phyloP scores from a whole-genome alignment of 2,797 vertebrate genomes.

The Phataginus tricuspis region DNA sequence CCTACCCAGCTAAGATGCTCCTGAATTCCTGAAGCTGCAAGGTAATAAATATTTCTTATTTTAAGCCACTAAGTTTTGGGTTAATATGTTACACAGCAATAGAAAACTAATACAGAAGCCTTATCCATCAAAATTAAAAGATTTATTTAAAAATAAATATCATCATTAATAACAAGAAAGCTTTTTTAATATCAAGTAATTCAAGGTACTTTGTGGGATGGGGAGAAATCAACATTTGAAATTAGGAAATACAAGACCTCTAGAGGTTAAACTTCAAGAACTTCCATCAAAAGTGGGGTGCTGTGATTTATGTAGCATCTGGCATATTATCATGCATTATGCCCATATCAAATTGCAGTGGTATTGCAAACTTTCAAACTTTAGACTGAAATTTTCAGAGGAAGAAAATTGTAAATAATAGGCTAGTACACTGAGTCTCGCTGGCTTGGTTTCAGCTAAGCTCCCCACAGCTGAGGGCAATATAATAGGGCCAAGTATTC shows the following conservation, averaged over 20 bases:
- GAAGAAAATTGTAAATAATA: not conserved
- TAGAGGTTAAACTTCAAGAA: not conserved
- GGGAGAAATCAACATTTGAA: not conserved
- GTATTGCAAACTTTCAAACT: not conserved
- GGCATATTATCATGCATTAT: not conserved
- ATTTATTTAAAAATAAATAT: not conserved
- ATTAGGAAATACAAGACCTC: not conserved
- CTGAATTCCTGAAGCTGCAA: too few relatives aligned
- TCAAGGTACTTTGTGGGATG: not conserved
- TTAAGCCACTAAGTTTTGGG: too few relatives aligned
- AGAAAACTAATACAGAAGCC: too few relatives aligned
- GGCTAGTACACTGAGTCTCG: not conserved
- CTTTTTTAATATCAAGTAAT: not conserved
- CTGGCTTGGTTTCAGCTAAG: not conserved
- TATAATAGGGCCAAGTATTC: not conserved
- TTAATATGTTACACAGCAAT: too few relatives aligned
- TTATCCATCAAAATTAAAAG: not conserved
- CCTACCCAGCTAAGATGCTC: too few relatives aligned
- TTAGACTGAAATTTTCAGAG: not conserved
- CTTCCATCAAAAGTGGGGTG: not conserved
- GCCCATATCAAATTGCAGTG: not conserved
- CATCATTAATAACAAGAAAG: not conserved
- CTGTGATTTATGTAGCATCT: not conserved
- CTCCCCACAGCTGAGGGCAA: not conserved
- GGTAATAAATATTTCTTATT: too few relatives aligned